Evolutionary conservation across 2,113 vertebrate genomes (phyloP).

Genomic region (Ivindomyrus marchei): DNA sequence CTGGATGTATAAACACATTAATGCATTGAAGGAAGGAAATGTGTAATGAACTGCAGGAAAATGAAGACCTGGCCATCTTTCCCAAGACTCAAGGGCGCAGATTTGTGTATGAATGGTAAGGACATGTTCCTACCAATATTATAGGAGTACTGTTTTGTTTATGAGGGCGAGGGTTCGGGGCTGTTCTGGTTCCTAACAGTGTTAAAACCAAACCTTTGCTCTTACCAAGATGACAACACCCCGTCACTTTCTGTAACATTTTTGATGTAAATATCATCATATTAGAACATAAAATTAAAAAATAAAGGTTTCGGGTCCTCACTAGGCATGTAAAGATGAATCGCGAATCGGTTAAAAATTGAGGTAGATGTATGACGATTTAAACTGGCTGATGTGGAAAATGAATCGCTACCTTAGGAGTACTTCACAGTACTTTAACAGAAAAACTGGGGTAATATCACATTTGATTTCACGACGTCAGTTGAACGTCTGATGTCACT

Average conservation of each 20-base stretch:
- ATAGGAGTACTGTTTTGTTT: not conserved
- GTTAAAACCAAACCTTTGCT: not conserved
- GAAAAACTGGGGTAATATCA: too few species aligned
- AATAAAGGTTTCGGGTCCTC: not conserved
- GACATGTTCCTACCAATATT: not conserved
- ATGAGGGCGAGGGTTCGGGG: too few species aligned
- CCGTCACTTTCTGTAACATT: not conserved
- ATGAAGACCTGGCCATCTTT: not conserved
- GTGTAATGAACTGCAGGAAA: not conserved
- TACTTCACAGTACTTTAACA: too few species aligned
- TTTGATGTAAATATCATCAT: not conserved
- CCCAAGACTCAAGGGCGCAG: not conserved
- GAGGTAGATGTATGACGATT: too few species aligned
- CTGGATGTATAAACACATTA: not conserved
- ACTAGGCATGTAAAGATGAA: too few species aligned
- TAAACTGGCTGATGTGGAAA: too few species aligned
- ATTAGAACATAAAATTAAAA: not conserved
- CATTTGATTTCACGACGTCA: too few species aligned
- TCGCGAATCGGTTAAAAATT: too few species aligned
- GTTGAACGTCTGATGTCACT: too few species aligned
- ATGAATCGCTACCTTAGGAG: too few species aligned
- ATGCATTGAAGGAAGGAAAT: not conserved
- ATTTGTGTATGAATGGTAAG: not conserved
- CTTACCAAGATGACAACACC: not conserved
- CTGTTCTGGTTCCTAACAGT: not conserved